These are phyloP conservation scores for Eurytoma californica DNA, from an alignment of 2,888 invertebrate species.

Conservation along the genomic window DNA sequence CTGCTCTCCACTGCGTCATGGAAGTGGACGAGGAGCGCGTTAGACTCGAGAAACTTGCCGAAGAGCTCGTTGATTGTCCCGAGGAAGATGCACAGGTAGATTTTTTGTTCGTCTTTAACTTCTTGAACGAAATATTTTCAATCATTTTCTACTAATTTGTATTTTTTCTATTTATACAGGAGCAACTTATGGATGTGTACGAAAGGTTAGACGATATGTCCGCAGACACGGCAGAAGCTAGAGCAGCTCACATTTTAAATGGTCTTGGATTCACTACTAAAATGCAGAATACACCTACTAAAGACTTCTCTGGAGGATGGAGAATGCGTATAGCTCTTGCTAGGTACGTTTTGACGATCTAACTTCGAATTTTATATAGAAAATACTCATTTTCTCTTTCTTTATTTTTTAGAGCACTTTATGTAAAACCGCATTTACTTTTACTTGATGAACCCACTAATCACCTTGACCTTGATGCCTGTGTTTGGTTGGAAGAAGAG, in stretches of 20 bases:
- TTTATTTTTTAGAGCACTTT: conserved; percentile 83
- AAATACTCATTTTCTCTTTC: conserved; percentile 10
- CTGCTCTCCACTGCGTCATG: conserved; percentile 96
- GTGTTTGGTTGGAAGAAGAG: conserved; percentile 99
- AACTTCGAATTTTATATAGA: background rate
- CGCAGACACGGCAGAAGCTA: conserved; percentile 95
- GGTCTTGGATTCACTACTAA: conserved; percentile 95
- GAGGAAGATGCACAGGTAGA: conserved; percentile 82
- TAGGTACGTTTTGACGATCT: conserved; percentile 69
- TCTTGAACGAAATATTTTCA: background rate
- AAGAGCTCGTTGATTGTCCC: conserved; percentile 88
- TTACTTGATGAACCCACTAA: conserved; percentile 99
- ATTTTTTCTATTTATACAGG: conserved; percentile 76
- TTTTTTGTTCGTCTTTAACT: background rate
- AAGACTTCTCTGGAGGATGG: conserved; percentile 96
- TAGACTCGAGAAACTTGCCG: conserved; percentile 93
- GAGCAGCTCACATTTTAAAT: conserved; percentile 95
- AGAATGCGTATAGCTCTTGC: conserved; percentile 99
- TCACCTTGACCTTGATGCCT: conserved; percentile 98
- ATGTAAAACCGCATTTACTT: conserved; percentile 97
- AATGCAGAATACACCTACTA: conserved; percentile 91
- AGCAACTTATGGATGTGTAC: conserved; percentile 97
- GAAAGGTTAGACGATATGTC: conserved; percentile 97
- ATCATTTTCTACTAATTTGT: background rate
- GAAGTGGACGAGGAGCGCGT: conserved; percentile 97